Evolutionary conservation across 2,888 invertebrate species (phyloP).

Genomic region (Proisotoma minuta): DNA sequence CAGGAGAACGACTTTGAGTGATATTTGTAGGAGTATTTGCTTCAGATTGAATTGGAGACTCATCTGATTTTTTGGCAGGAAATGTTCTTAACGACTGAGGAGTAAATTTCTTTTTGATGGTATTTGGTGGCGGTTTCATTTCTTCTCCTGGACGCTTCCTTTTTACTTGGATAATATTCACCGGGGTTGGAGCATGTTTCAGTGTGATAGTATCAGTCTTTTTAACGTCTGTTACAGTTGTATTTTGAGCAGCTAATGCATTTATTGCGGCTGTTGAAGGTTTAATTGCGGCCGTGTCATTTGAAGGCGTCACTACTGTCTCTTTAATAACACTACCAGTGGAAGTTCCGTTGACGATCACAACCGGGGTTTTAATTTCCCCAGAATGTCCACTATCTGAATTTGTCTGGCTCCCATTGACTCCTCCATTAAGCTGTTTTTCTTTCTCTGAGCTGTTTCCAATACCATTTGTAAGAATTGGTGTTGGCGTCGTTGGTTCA

Average conservation of each 20-base stretch:
- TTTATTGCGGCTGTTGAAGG: slow-evolving; percentile 1
- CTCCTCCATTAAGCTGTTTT: not conserved
- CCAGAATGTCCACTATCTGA: not conserved
- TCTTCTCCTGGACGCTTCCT: slow-evolving; percentile 18
- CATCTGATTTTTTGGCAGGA: not conserved
- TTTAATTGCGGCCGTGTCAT: not conserved
- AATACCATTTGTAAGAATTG: slow-evolving; percentile 2
- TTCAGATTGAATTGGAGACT: not conserved
- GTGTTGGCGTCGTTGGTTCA: not conserved
- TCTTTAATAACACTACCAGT: not conserved
- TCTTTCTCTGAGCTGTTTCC: not conserved
- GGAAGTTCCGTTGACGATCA: not conserved
- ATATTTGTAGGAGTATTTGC: not conserved
- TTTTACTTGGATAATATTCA: slow-evolving; percentile 12
- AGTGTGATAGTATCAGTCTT: not conserved
- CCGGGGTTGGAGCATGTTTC: not conserved
- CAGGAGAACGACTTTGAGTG: not conserved
- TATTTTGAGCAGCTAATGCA: not conserved
- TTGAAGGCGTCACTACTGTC: not conserved
- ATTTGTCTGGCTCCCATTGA: not conserved
- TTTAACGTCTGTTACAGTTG: not conserved
- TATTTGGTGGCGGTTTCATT: not conserved
- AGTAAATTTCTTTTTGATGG: slow-evolving; percentile 3
- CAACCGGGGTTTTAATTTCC: not conserved
- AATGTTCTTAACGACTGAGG: not conserved